Conservation (phyloP, 2,113 vertebrate species). For the Typhlomys cinereus region DNA sequence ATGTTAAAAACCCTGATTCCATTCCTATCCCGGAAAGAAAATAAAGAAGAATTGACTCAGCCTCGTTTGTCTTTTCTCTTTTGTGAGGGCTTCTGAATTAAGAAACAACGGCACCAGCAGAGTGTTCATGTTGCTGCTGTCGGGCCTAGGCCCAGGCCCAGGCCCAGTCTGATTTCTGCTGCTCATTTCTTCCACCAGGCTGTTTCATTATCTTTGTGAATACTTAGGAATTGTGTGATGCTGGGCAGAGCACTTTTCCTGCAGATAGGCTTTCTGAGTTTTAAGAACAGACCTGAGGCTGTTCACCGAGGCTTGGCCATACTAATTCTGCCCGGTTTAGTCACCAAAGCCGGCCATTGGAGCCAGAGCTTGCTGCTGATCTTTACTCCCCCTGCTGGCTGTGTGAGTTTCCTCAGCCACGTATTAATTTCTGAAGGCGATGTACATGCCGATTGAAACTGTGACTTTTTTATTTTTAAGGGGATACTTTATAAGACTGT, state of each 20-base stretch:
- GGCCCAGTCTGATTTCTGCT: not conserved
- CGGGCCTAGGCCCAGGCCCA: not conserved
- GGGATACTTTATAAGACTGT: slow-evolving; percentile 36
- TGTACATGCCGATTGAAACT: slow-evolving; percentile 14
- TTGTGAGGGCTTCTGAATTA: slow-evolving; percentile 21
- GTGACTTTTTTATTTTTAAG: no score
- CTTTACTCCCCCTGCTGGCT: slow-evolving; percentile 68
- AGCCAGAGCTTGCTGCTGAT: not conserved
- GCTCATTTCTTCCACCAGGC: not conserved
- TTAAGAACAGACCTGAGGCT: not conserved
- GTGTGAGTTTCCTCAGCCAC: slow-evolving; percentile 47
- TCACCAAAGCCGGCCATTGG: not conserved
- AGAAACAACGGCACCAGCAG: not conserved
- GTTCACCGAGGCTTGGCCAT: not conserved
- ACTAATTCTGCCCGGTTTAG: not conserved
- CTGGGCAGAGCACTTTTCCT: not conserved
- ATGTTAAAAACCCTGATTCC: not conserved
- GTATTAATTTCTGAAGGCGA: slow-evolving; percentile 55
- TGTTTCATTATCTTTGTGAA: not conserved
- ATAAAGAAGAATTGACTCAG: not conserved
- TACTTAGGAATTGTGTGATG: not conserved
- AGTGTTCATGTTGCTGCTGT: not conserved
- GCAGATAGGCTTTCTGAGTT: not conserved
- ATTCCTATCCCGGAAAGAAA: not conserved
- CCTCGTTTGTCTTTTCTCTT: not conserved